These are phyloP conservation scores for Prinia subflava DNA, from an alignment of 2,113 vertebrate genomes.

Conservation along the genomic window DNA sequence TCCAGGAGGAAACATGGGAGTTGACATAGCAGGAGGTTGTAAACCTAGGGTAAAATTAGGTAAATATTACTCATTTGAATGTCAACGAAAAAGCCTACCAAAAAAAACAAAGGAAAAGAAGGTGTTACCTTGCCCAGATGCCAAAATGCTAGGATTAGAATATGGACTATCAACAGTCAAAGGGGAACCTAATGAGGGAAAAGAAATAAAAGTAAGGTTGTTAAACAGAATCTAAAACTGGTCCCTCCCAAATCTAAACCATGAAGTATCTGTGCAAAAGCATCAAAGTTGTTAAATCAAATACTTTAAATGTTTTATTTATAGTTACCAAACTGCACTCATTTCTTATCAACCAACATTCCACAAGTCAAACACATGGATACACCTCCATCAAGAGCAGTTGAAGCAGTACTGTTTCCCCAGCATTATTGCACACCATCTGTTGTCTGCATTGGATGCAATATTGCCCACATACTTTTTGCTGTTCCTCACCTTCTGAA, in stretches of 20 bases:
- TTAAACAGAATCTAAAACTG: background rate
- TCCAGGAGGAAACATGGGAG: slow-evolving; percentile 71
- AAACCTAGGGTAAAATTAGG: slow-evolving; percentile 69
- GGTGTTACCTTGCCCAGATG: slow-evolving; percentile 73
- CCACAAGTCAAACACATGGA: background rate
- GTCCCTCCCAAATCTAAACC: background rate
- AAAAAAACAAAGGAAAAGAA: background rate
- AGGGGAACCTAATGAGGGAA: slow-evolving; percentile 66
- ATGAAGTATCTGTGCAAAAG: background rate
- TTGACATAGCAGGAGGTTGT: slow-evolving; percentile 72
- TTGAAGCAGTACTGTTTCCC: background rate
- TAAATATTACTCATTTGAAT: background rate
- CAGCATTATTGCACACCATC: background rate
- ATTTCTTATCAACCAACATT: background rate
- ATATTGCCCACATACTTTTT: background rate
- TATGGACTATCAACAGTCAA: slow-evolving; percentile 64
- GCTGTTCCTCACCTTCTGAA: background rate
- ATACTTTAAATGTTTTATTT: background rate
- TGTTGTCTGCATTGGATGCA: background rate
- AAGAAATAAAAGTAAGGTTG: background rate
- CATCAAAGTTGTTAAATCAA: background rate
- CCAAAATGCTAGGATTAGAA: slow-evolving; percentile 70
- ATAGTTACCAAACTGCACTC: background rate
- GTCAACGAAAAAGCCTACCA: background rate
- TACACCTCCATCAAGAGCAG: background rate